A percentile compares a stretch with the other conserved stretches of the same genome.
These are phyloP conservation scores for Panthera tigris DNA, from an alignment of 2,113 vertebrate genomes.

Conservation along the genomic window DNA sequence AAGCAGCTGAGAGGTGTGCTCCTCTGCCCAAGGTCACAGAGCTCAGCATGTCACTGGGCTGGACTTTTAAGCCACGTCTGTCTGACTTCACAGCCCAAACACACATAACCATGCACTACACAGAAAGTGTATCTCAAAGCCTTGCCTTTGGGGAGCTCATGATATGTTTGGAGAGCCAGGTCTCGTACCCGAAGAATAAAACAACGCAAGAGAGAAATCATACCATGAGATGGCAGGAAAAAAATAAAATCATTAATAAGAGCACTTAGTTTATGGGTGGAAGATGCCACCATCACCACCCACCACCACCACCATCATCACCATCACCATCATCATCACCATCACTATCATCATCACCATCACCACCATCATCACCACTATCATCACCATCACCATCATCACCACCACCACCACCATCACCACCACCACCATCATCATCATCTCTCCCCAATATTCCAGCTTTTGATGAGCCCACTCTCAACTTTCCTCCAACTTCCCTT, in stretches of 20 bases:
- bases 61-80: neutral
- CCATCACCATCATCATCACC: rapidly evolving
- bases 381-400: too few species aligned
- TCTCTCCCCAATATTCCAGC: neutral
- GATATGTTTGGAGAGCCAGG: neutral
- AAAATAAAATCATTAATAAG: neutral
- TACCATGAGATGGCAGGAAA: neutral
- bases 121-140: neutral
- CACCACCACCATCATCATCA: neutral
- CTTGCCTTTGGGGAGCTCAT: neutral
- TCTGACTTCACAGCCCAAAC: neutral
- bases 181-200: neutral
- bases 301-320: neutral
- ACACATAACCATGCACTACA: neutral
- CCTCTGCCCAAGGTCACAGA: neutral
- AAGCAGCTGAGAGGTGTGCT: neutral
- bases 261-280: neutral
- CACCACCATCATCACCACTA: neutral
- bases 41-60: neutral
- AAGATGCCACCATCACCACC: neutral
- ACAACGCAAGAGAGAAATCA: neutral
- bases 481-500: neutral
- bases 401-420: too few species aligned
- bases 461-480: neutral
- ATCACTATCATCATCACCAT: rapidly evolving